These are phyloP conservation scores for Latheticus oryzae DNA, from an alignment of 2,888 invertebrate genomes.

Conservation along the genomic window DNA sequence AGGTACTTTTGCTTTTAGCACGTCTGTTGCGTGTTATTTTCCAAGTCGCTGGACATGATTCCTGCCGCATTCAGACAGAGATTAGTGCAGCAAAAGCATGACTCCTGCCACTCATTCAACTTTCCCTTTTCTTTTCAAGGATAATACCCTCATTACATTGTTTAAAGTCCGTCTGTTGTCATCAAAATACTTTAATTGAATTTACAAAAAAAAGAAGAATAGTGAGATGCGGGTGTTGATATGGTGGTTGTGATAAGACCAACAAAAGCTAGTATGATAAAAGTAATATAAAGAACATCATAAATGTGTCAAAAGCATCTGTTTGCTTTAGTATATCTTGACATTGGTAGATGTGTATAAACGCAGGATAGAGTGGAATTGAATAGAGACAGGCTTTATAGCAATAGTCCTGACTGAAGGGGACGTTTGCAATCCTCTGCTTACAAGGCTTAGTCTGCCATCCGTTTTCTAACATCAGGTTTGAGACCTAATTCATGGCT, in stretches of 20 bases:
- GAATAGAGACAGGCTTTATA: slow-evolving; percentile 58
- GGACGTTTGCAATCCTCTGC: slow-evolving; percentile 34
- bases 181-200: slow-evolving; percentile 14
- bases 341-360: slow-evolving; percentile 25
- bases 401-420: slow-evolving; percentile 56
- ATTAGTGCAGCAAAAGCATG: slow-evolving; percentile 61
- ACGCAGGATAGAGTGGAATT: too few relatives aligned
- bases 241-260: slow-evolving; percentile 25
- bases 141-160: slow-evolving; percentile 17
- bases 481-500: slow-evolving; percentile 47
- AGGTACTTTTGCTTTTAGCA: slow-evolving; percentile 9
- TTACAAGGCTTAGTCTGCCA: slow-evolving; percentile 50
- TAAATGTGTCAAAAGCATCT: slow-evolving; percentile 51
- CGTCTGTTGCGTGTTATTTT: slow-evolving; percentile 69
- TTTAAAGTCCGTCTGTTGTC: slow-evolving; percentile 8
- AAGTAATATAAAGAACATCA: slow-evolving; percentile 50
- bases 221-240: slow-evolving; percentile 10
- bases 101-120: slow-evolving; percentile 62
- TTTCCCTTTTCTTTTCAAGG: slow-evolving; percentile 38
- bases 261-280: slow-evolving; percentile 35
- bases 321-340: slow-evolving; percentile 44
- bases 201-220: slow-evolving; percentile 3
- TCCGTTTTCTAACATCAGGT: slow-evolving; percentile 48
- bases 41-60: slow-evolving; percentile 71
- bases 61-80: slow-evolving; percentile 62